Conservation (phyloP, 2,888 invertebrate species). For the Ennomos quercinarius region DNA sequence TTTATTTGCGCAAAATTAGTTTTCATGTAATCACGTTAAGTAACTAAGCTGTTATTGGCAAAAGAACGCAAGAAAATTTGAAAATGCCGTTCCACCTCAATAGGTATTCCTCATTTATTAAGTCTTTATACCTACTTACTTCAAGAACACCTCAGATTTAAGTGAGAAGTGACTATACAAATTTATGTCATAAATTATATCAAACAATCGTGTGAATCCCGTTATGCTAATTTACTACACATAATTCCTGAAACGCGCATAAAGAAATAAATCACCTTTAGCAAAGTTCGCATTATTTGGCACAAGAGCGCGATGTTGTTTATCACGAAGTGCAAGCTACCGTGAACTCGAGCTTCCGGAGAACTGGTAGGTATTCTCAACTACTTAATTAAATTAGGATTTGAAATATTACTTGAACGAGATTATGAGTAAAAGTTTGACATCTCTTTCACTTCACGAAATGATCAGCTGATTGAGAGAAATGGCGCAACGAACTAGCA, state of each 20-base stretch:
- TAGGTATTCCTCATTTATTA: too few species aligned
- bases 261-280: slow-evolving; percentile 6
- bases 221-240: not conserved
- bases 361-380: slow-evolving; percentile 17
- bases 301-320: slow-evolving; percentile 16
- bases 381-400: slow-evolving; percentile 26
- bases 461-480: slow-evolving; percentile 4
- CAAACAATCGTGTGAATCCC: not conserved
- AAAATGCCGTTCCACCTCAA: too few species aligned
- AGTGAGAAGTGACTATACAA: too few species aligned
- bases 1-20: too few species aligned
- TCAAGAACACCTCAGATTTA: too few species aligned
- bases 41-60: too few species aligned
- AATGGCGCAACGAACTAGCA: too few species aligned
- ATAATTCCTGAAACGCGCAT: not conserved
- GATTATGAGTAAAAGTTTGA: not conserved
- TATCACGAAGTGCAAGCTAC: slow-evolving; percentile 15
- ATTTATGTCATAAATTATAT: too few species aligned
- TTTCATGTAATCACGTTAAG: too few species aligned
- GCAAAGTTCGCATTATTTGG: slow-evolving; percentile 17
- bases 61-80: too few species aligned
- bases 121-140: too few species aligned
- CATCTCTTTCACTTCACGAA: not conserved
- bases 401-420: slow-evolving; percentile 18
- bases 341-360: slow-evolving; percentile 15